phyloP scores from a whole-genome alignment of 2,888 invertebrate genomes.

The Tuta absoluta region DNA sequence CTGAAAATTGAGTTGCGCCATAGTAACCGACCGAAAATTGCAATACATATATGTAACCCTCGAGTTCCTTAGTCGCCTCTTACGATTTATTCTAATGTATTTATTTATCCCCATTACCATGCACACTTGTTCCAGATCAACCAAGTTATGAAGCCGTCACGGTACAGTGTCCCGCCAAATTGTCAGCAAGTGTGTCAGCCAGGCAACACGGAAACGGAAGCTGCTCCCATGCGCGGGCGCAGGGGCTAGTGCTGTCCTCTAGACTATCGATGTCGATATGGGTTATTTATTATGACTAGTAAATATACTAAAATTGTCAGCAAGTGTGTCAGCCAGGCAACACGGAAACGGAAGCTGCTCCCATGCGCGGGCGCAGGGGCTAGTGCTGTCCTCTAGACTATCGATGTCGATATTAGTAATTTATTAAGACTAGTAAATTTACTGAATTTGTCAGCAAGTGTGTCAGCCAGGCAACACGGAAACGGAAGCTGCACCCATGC shows the following conservation, averaged over 20 bases:
- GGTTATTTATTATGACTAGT: too few species aligned
- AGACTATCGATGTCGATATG: background rate
- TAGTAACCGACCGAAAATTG: too few species aligned
- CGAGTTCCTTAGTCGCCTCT: too few species aligned
- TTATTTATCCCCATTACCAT: slow-evolving; percentile 7
- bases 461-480: slow-evolving; percentile 56
- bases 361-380: slow-evolving; percentile 47
- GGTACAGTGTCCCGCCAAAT: slow-evolving; percentile 37
- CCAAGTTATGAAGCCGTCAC: slow-evolving; percentile 25
- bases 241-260: slow-evolving; percentile 13
- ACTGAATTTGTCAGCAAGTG: slow-evolving; percentile 54
- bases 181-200: slow-evolving; percentile 51
- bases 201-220: slow-evolving; percentile 70
- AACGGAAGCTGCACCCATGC: slow-evolving; percentile 74
- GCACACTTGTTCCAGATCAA: slow-evolving; percentile 5
- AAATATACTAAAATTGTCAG: slow-evolving; percentile 48
- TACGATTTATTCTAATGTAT: background rate
- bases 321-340: slow-evolving; percentile 47
- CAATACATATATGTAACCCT: too few species aligned
- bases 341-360: slow-evolving; percentile 77
- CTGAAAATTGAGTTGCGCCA: too few species aligned
- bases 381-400: background rate
- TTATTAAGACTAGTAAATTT: too few species aligned
- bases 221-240: slow-evolving; percentile 60
- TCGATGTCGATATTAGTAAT: background rate